Evolutionary conservation across 2,888 invertebrate genomes (phyloP).

Genomic region (Stomorhina lunata): DNA sequence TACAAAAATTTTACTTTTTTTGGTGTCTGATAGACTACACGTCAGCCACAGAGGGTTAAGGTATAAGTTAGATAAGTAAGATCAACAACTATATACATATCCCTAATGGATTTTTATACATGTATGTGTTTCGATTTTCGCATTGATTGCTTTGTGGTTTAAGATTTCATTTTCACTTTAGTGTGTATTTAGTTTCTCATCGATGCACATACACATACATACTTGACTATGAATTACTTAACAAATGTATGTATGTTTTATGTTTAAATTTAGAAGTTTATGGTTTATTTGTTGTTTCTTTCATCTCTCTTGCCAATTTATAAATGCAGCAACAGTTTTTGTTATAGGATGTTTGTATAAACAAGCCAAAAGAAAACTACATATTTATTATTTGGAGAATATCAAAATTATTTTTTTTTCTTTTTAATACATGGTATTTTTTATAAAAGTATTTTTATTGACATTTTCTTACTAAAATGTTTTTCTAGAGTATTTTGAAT

Average conservation of each 20-base stretch:
- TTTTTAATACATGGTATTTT: not conserved
- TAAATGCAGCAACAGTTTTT: constrained; percentile 66
- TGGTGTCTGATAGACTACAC: too few species aligned
- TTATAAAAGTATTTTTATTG: too few species aligned
- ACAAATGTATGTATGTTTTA: not conserved
- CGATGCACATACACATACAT: not conserved
- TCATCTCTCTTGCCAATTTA: constrained; percentile 38
- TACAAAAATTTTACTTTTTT: too few species aligned
- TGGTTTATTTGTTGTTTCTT: constrained; percentile 26
- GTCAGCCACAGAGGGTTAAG: not conserved
- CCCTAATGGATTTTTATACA: constrained; percentile 73
- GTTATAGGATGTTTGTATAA: not conserved
- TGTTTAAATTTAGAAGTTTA: not conserved
- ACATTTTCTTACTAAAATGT: too few species aligned
- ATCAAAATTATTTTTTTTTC: constrained; percentile 32
- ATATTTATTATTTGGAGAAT: constrained; percentile 5
- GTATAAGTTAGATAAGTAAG: constrained; percentile 69
- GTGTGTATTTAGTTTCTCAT: constrained; percentile 48
- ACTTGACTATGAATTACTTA: too few species aligned
- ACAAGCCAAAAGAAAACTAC: not conserved
- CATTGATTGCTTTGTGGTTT: constrained; percentile 74
- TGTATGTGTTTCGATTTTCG: constrained; percentile 74
- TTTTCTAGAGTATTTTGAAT: too few species aligned
- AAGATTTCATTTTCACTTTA: constrained; percentile 73
- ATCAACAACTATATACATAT: constrained; percentile 67